A percentile compares a stretch with the other conserved stretches of the same genome.
Evolutionary conservation across 2,888 invertebrate genomes (phyloP).

Genomic region (Odontocerum albicorne): DNA sequence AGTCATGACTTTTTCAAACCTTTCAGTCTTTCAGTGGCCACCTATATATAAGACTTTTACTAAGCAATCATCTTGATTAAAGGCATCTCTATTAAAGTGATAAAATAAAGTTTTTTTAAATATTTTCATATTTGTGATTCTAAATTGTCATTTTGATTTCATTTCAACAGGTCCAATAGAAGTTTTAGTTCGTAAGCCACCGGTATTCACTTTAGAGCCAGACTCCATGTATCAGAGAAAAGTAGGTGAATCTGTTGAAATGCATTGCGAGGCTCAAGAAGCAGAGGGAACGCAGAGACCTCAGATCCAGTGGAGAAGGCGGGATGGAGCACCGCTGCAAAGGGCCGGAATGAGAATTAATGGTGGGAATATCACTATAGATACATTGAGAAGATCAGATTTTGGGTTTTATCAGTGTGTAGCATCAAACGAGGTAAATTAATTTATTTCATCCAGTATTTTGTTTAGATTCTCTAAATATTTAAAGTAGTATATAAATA

Average conservation of each 20-base stretch:
- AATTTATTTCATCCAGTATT: no score
- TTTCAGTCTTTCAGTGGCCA: no score
- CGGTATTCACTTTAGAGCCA: constrained; percentile 87
- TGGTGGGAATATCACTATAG: constrained; percentile 91
- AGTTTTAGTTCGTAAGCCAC: constrained; percentile 90
- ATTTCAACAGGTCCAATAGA: constrained; percentile 71
- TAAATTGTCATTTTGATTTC: no score
- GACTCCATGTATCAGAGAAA: constrained; percentile 90
- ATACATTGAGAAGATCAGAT: constrained; percentile 82
- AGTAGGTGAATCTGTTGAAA: constrained; percentile 86
- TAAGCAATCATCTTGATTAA: no score
- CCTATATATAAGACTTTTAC: no score
- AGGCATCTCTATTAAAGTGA: no score
- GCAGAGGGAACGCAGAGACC: constrained; percentile 91
- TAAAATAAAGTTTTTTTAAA: no score
- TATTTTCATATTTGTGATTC: no score
- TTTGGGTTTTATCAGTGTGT: constrained; percentile 96
- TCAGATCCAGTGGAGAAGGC: constrained; percentile 87
- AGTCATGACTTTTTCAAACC: no score
- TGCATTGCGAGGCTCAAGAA: constrained; percentile 93
- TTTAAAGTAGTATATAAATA: no score
- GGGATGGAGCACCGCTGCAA: constrained; percentile 80
- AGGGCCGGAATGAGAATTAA: constrained; percentile 75
- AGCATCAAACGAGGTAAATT: constrained; percentile 80
- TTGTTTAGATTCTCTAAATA: no score